phyloP scores from a whole-genome alignment of 2,888 invertebrate species.

The Cyclophora punctaria region DNA sequence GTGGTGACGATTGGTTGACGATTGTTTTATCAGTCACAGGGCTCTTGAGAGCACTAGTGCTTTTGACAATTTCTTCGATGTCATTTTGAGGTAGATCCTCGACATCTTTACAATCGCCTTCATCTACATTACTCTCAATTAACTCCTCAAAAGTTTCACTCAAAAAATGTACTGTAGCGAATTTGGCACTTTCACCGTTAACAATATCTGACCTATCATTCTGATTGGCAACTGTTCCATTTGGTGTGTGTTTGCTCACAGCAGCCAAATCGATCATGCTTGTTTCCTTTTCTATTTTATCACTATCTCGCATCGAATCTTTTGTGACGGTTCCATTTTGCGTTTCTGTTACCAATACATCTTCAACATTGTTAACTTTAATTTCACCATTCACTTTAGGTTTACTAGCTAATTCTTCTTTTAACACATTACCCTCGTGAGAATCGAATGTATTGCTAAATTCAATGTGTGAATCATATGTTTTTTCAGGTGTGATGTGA shows the following conservation, averaged over 20 bases:
- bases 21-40: not conserved
- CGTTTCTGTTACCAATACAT: constrained; percentile 2
- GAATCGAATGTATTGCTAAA: constrained; percentile 38
- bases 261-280: too few relatives aligned
- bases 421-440: constrained; percentile 20
- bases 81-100: constrained; percentile 18
- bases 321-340: not conserved
- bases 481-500: constrained; percentile 37
- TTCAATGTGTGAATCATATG: constrained; percentile 37
- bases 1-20: constrained; percentile 1
- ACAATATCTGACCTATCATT: constrained; percentile 22
- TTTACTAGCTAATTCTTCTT: constrained; percentile 14
- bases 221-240: constrained; percentile 2
- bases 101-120: constrained; percentile 39
- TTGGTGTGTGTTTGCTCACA: too few relatives aligned
- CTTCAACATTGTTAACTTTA: constrained; percentile 7
- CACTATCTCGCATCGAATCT: too few relatives aligned
- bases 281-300: too few relatives aligned
- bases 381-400: constrained; percentile 24
- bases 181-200: constrained; percentile 50
- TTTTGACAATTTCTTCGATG: too few relatives aligned
- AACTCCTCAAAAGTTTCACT: constrained; percentile 62
- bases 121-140: constrained; percentile 64
- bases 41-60: constrained; percentile 8
- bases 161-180: constrained; percentile 57